Base-by-base conservation (phyloP, 2,113 vertebrate species). In the Circaetus gallicus region DNA sequence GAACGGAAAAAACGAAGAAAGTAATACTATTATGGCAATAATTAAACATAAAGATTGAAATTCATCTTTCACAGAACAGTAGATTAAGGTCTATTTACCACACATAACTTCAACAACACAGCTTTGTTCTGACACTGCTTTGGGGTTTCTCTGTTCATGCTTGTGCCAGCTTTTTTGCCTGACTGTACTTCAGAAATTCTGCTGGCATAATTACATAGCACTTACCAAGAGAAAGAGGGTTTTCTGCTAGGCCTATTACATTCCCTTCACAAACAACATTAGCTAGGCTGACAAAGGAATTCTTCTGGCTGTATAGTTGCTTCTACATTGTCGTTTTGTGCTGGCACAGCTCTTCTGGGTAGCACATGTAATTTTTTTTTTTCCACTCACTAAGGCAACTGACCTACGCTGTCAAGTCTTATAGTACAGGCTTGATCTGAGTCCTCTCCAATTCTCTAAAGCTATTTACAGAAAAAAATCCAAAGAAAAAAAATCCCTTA, bases 171-270 rank as follows among this genome's bases (percentile, higher is more conserved):
- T 81, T 70, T 82, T 94, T 96, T 95, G 91, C 86, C 80, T 84
- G 86, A 88, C 62, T 77, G 79, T 95, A 86, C 76, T 93, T 89
- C 80, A 95, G 95, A 94, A 95, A 92, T 95, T 86, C 89, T 91
- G 76, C 77, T 95, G 86, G 90, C 70, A 72, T 42, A 67, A 90
- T 95, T 93, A 82, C 79, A 85, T 11, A 86, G 66, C 71, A 69
- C 47, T 80, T 80, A 80, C 1, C 53, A 65, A 80, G 63, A 90
- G 82, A 95, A 92, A 88, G 85, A 85, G 66, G 22, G 53, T 22
- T 91, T 95, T 95, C 93, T 95, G 77, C 89, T 83, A 67, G 76
- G 40, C 36, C 67, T 87, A 5, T 78, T 86, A 50, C 93, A 91
- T 70, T 90, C 67, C 71, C 80, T 90, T 89, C 69, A 71, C 59